phyloP scores from a whole-genome alignment of 2,113 vertebrate species.

The Craseonycteris thonglongyai region DNA sequence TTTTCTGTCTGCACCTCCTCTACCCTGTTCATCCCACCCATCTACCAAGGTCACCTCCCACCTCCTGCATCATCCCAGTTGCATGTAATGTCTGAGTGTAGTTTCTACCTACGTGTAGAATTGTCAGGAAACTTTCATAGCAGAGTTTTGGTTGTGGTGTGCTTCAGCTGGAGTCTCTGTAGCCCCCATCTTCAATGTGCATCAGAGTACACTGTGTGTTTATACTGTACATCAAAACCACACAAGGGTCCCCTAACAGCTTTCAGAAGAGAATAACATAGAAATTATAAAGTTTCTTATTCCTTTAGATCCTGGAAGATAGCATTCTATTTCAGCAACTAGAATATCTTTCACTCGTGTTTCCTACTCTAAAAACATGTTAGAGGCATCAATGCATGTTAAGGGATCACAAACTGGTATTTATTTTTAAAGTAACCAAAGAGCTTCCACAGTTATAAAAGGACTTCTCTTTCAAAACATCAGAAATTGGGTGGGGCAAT shows the following conservation, averaged over 20 bases:
- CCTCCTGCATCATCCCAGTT: neutral
- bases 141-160: neutral
- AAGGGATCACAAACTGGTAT: neutral
- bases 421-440: constrained; percentile 38
- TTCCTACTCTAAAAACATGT: neutral
- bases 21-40: neutral
- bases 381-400: neutral
- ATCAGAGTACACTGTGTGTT: neutral
- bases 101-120: neutral
- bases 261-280: neutral
- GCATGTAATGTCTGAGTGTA: neutral
- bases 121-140: neutral
- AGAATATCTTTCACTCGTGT: neutral
- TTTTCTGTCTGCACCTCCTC: neutral
- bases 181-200: neutral
- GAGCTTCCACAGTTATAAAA: constrained; percentile 28
- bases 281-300: neutral
- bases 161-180: neutral
- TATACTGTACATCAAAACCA: neutral
- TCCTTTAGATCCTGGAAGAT: constrained; percentile 18
- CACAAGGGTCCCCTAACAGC: neutral
- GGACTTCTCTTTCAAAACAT: constrained; percentile 22
- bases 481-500: no score
- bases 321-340: neutral
- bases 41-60: neutral